Evolutionary conservation across 2,888 invertebrate species (phyloP).

Genomic region (Philopedon plagiatum): DNA sequence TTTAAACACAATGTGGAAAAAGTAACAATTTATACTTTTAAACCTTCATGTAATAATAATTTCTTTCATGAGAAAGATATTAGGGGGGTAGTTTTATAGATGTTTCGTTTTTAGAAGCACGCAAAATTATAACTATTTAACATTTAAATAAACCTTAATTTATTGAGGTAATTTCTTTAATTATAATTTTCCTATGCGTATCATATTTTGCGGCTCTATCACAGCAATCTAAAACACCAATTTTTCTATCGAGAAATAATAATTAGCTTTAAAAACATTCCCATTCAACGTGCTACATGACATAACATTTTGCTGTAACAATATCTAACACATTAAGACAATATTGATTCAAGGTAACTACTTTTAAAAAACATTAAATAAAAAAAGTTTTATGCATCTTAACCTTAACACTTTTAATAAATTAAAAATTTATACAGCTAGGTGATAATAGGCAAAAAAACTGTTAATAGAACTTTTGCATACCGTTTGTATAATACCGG

Average conservation of each 20-base stretch:
- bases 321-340: conserved; percentile 19
- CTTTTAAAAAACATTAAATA: not conserved
- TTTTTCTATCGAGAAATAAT: conserved; percentile 6
- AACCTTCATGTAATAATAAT: no score
- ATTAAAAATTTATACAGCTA: conserved; percentile 6
- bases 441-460: conserved; percentile 10
- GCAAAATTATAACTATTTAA: no score
- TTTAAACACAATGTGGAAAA: no score
- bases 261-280: conserved; percentile 7
- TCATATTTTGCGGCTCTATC: not conserved
- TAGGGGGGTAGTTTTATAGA: no score
- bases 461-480: conserved; percentile 18
- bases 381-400: conserved; percentile 14
- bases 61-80: no score
- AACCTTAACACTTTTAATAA: conserved; percentile 13
- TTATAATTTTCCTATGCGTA: not conserved
- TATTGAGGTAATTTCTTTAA: not conserved
- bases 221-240: conserved; percentile 8
- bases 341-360: conserved; percentile 15
- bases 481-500: conserved; percentile 7
- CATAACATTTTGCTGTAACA: not conserved
- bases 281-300: not conserved
- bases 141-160: no score
- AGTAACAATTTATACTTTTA: no score
- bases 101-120: no score